These are phyloP conservation scores for Hypotaenidia philippensis DNA, from an alignment of 2,797 vertebrate species.

Conservation along the genomic window DNA sequence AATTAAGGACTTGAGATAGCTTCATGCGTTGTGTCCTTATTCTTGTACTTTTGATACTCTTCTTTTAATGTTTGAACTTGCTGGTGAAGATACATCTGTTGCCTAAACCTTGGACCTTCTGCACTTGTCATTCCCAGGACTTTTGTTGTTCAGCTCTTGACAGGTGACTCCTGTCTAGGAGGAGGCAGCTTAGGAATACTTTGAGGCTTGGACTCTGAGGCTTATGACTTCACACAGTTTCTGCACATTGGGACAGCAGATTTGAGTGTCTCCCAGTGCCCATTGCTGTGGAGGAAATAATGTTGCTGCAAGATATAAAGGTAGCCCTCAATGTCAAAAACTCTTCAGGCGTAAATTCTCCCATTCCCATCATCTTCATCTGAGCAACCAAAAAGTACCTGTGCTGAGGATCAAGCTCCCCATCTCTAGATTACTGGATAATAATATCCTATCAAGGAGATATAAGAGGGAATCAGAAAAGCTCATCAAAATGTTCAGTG, in stretches of 20 bases:
- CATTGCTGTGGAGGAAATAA: background rate
- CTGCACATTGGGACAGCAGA: accelerated
- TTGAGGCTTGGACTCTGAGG: background rate
- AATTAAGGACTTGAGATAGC: background rate
- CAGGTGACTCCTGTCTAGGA: background rate
- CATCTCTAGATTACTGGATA: slow-evolving; percentile 26
- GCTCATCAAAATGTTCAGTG: slow-evolving; percentile 64
- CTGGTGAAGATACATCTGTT: background rate
- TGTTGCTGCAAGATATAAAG: background rate
- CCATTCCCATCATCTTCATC: background rate
- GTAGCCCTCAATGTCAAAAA: background rate
- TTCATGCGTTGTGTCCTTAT: background rate
- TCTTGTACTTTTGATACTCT: background rate
- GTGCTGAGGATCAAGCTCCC: background rate
- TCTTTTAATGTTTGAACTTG: background rate
- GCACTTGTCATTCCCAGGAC: background rate
- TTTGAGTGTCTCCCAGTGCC: background rate
- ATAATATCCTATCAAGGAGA: slow-evolving; percentile 59
- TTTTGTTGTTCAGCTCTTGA: background rate
- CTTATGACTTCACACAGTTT: background rate
- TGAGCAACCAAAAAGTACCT: background rate
- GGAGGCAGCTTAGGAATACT: background rate
- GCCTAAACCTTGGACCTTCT: background rate
- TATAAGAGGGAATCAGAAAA: slow-evolving; percentile 59
- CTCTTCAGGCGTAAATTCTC: background rate